These are phyloP conservation scores for Pangasius larnaudii DNA, from an alignment of 2,797 vertebrate species.

Conservation along the genomic window DNA sequence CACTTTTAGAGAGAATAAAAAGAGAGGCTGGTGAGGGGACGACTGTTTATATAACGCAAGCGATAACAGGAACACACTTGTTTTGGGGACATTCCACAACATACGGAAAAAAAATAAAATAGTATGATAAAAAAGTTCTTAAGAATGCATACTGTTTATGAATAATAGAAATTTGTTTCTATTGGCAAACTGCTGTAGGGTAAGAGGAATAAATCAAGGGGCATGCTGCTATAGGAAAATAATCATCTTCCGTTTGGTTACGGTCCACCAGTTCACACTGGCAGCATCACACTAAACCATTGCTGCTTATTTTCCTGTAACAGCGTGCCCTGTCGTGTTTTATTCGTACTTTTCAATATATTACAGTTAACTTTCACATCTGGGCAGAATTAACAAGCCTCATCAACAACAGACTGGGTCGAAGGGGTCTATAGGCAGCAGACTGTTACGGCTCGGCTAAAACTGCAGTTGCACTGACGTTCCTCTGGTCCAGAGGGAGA, in stretches of 20 bases:
- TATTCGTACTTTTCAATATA: neutral
- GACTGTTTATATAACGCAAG: neutral
- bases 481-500: conserved; percentile 51
- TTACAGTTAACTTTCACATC: neutral
- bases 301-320: neutral
- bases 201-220: neutral
- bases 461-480: conserved; percentile 49
- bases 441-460: conserved; percentile 24
- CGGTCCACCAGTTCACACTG: neutral
- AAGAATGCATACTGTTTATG: neutral
- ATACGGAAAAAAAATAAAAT: neutral
- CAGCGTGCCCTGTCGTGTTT: neutral
- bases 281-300: neutral
- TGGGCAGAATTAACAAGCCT: neutral
- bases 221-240: neutral
- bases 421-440: neutral
- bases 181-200: neutral
- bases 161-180: neutral
- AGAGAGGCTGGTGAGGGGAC: neutral
- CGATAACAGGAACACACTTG: neutral
- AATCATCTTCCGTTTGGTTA: neutral
- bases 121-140: neutral
- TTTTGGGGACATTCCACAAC: neutral
- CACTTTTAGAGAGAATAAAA: neutral
- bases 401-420: neutral